A percentile compares a stretch with the other conserved stretches of the same genome.
Evolutionary conservation across 2,888 invertebrate genomes (phyloP).

Genomic region (Cetonia aurata): DNA sequence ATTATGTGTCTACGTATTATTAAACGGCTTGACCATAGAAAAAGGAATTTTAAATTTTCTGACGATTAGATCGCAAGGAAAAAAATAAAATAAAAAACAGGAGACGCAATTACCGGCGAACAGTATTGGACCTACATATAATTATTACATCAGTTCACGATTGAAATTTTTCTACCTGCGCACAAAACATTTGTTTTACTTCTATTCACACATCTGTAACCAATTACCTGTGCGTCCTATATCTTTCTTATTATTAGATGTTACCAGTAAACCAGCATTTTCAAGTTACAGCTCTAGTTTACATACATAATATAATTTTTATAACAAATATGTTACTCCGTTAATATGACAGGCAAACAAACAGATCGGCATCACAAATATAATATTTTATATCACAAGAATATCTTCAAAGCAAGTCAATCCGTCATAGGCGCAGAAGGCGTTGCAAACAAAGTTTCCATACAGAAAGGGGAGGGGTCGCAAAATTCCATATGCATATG

Average conservation of each 20-base stretch:
- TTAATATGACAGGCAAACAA: no score
- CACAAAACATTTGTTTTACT: neutral
- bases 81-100: slow-evolving; percentile 35
- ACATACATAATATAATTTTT: no score
- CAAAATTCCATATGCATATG: no score
- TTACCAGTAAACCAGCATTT: neutral
- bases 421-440: no score
- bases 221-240: neutral
- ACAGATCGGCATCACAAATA: no score
- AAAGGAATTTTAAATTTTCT: slow-evolving; percentile 39
- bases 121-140: slow-evolving; percentile 28
- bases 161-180: neutral
- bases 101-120: slow-evolving; percentile 25
- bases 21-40: slow-evolving; percentile 43
- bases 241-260: neutral
- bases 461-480: no score
- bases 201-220: slow-evolving; percentile 1
- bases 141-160: slow-evolving; percentile 27
- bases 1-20: slow-evolving; percentile 52
- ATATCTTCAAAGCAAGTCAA: no score
- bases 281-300: no score
- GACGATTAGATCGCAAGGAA: slow-evolving; percentile 38
- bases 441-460: no score
- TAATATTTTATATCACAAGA: no score
- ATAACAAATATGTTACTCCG: no score